phyloP scores from a whole-genome alignment of 1,140 invertebrate genomes.

The Dysdera silvatica region DNA sequence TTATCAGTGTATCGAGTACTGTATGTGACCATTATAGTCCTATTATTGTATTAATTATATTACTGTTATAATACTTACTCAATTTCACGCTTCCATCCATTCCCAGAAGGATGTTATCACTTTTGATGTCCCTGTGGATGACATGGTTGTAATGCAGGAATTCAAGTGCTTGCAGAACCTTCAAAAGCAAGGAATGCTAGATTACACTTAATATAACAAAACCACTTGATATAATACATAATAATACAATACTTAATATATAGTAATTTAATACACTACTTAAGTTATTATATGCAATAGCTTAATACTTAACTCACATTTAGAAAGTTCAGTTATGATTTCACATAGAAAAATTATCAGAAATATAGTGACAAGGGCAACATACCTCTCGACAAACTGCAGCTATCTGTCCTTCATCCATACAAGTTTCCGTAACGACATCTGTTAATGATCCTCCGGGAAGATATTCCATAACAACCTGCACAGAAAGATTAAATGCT shows the following conservation, averaged over 20 bases:
- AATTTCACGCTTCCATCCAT: slow-evolving; percentile 96
- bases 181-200: neutral
- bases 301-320: no score
- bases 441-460: slow-evolving; percentile 93
- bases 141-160: slow-evolving; percentile 55
- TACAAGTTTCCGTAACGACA: slow-evolving; percentile 93
- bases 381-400: slow-evolving; percentile 80
- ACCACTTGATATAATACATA: neutral
- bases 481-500: neutral
- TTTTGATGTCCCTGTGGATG: slow-evolving; percentile 89
- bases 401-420: slow-evolving; percentile 95
- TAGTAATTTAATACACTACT: no score
- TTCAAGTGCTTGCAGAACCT: slow-evolving; percentile 70
- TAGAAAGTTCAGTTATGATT: no score
- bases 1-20: no score
- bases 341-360: neutral
- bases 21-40: no score
- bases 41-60: no score
- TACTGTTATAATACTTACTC: slow-evolving; percentile 44
- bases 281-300: no score
- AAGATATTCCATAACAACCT: slow-evolving; percentile 83
- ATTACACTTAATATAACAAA: neutral
- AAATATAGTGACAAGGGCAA: neutral
- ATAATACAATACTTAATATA: neutral
- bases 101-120: slow-evolving; percentile 89